Evolutionary conservation across 2,888 invertebrate species (phyloP).

Genomic region (Deilephila elpenor): DNA sequence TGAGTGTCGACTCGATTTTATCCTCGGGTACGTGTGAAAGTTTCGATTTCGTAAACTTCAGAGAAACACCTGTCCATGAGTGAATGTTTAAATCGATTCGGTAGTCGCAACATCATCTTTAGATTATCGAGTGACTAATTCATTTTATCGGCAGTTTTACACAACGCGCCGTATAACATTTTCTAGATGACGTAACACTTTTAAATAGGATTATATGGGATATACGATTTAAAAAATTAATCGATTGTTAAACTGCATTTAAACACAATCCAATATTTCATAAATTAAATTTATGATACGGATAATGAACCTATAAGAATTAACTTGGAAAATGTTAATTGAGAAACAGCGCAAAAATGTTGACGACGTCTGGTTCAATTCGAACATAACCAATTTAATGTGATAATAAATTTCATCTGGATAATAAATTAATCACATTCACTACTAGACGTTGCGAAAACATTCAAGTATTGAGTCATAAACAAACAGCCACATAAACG

Average conservation of each 20-base stretch:
- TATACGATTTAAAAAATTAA: too few species aligned
- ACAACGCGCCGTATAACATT: too few species aligned
- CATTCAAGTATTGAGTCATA: constrained; percentile 14
- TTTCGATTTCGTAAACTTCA: neutral
- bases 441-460: constrained; percentile 3
- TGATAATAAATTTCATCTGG: neutral
- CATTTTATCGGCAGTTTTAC: neutral
- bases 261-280: too few species aligned
- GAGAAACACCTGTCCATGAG: neutral
- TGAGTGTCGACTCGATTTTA: neutral
- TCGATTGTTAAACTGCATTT: too few species aligned
- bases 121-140: neutral
- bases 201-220: too few species aligned
- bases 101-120: neutral
- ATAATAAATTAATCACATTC: constrained; percentile 5
- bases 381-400: neutral
- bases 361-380: too few species aligned
- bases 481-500: constrained; percentile 4
- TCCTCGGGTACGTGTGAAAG: neutral
- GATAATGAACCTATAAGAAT: neutral
- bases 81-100: neutral
- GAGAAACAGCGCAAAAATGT: neutral
- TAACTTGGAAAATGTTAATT: neutral
- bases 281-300: neutral
- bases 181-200: too few species aligned